Percentiles rank a stretch among this genome's conserved stretches.
These are phyloP conservation scores for Coptodon rendalli DNA, from an alignment of 2,113 vertebrate species.

Conservation along the genomic window DNA sequence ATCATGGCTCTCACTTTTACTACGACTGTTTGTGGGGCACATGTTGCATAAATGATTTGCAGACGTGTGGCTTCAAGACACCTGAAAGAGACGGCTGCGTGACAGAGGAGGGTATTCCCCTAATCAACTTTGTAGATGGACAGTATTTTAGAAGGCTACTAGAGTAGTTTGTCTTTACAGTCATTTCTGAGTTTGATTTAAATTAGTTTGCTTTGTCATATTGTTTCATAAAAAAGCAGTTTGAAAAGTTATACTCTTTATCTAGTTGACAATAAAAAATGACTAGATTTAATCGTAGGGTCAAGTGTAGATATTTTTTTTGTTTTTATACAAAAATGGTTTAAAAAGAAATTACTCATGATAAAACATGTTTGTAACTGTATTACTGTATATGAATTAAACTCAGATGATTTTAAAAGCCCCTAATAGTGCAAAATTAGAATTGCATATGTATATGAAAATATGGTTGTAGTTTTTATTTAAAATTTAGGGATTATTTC, in stretches of 20 bases:
- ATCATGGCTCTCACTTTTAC: slow-evolving; percentile 11
- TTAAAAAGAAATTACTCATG: not conserved
- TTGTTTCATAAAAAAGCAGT: not conserved
- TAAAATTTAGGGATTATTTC: not conserved
- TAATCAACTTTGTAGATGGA: not conserved
- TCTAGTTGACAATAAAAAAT: not conserved
- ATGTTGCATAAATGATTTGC: slow-evolving; percentile 13
- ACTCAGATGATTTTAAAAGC: not conserved
- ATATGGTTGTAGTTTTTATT: not conserved
- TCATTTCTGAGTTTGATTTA: not conserved
- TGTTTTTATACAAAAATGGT: not conserved
- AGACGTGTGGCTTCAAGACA: not conserved
- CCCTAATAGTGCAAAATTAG: not conserved
- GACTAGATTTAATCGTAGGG: not conserved
- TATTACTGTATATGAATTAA: not conserved
- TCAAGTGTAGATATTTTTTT: not conserved
- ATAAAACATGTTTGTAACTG: not conserved
- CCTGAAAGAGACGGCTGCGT: not conserved
- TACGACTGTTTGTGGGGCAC: slow-evolving; percentile 18
- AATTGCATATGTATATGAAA: not conserved
- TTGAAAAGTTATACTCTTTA: not conserved
- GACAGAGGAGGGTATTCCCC: slow-evolving; percentile 5
- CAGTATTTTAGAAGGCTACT: not conserved
- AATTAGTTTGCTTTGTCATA: not conserved
- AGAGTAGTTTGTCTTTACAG: not conserved